Evolutionary conservation across 2,797 vertebrate genomes (phyloP).

Genomic region (Anguilla megastoma): DNA sequence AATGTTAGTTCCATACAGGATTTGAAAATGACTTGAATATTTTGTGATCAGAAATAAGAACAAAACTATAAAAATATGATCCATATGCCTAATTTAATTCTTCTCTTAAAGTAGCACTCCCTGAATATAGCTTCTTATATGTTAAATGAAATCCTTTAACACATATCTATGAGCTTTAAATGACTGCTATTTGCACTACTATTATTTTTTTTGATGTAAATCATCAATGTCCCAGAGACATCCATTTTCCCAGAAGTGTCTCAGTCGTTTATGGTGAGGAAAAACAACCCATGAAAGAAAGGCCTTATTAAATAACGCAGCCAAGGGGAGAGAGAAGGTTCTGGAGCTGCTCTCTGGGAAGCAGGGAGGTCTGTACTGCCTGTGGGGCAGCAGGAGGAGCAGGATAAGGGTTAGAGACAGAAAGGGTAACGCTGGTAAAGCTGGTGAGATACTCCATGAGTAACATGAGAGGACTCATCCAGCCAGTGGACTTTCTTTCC

Average conservation of each 20-base stretch:
- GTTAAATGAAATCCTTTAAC: background rate
- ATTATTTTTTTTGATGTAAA: no score
- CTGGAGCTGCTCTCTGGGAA: background rate
- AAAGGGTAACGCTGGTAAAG: no score
- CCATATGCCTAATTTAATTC: background rate
- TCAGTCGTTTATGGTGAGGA: background rate
- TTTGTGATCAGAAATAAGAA: background rate
- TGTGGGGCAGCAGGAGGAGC: slow-evolving; percentile 69
- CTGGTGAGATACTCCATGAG: no score
- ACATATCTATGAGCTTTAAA: no score
- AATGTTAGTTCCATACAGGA: background rate
- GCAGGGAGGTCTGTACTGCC: slow-evolving; percentile 19
- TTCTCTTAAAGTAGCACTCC: background rate
- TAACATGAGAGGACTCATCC: slow-evolving; percentile 41
- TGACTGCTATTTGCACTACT: no score
- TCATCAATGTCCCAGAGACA: no score
- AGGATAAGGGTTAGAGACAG: slow-evolving; percentile 54
- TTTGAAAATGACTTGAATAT: background rate
- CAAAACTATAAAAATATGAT: background rate
- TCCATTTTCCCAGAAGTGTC: background rate
- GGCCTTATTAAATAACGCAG: background rate
- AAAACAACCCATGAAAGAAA: background rate
- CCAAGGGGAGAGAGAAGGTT: background rate
- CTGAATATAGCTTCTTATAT: background rate
- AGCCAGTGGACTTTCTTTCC: no score